Evolutionary conservation across 1,140 invertebrate species (phyloP), one percentile per base, ranked within the genome.

Genomic region (Thereuonema tuberculata): DNA sequence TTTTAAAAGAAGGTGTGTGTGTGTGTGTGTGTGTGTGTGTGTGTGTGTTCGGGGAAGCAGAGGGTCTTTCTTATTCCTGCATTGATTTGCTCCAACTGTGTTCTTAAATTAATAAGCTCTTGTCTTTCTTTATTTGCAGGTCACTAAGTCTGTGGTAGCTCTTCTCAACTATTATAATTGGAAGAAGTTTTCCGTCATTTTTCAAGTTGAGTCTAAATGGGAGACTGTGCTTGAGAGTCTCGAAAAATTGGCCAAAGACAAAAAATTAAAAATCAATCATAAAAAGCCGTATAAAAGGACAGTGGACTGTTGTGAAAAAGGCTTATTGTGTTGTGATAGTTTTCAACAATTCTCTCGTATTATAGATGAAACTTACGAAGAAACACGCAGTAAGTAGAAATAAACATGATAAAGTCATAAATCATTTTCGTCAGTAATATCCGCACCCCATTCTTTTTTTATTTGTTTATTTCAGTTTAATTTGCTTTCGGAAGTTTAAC

Each of bases 121-220:
- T 28, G 27, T 55, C 43, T 57, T 12, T 43, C 62, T 37, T 61
- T 64, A 46, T 61, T 75, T 77, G 43, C 71, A 89, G 81, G 89
- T 95, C 24, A 92, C 90, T 28, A 94, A 93, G 75, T 95, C 92
- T 23, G 84, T 97, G 55, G 84, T 96, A 67, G 83, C 93, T 0
- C 74, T 97, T 50, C 74, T 98, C 58, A 77, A 82, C 43, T 87
- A 95, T 74, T 93, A 90, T 74, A 84, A 86, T 65, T 98, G 93
- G 93, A 83, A 84, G 60, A 93, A 92, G 71, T 96, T 97, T 75
- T 85, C 88, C 20, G 87, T 98, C 50, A 78, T 98, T n/a, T 85
- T 85, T 59, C 91, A 96, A 68, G 82, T 84, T 56, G 74, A 80
- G 0, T 61, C 67, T 21, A 69, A 69, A 47, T 89, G 84, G 83